Evolutionary conservation across 2,797 vertebrate genomes (phyloP).

Genomic region (Gadopsis bispinosus): DNA sequence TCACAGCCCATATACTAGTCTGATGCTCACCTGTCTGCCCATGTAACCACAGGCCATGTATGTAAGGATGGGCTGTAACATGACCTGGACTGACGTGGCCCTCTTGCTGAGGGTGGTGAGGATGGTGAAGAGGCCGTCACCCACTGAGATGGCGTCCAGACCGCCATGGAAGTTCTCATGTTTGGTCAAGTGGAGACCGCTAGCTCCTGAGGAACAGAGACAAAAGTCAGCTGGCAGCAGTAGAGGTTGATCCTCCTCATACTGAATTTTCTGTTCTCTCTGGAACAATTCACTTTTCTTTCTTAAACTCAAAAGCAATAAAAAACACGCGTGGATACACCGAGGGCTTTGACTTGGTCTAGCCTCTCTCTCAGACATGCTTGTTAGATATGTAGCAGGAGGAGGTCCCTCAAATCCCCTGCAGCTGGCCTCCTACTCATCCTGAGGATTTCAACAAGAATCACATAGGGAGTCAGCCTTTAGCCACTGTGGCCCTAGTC

Average conservation of each 20-base stretch:
- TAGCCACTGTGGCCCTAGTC: too few relatives aligned
- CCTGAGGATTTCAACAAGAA: too few relatives aligned
- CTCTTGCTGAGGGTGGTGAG: constrained; percentile 98
- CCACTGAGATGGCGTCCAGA: constrained; percentile 97
- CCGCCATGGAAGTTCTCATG: constrained; percentile 99
- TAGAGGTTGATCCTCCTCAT: too few relatives aligned
- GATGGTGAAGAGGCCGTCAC: constrained; percentile 97
- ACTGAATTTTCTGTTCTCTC: background rate
- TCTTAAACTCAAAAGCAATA: background rate
- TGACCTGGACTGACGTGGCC: constrained; percentile 96
- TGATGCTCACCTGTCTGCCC: constrained; percentile 93
- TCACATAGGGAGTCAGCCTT: too few relatives aligned
- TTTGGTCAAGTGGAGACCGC: constrained; percentile 97
- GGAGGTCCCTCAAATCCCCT: too few relatives aligned
- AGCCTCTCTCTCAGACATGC: too few relatives aligned
- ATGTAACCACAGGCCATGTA: constrained; percentile 99
- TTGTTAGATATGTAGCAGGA: too few relatives aligned
- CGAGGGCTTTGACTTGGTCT: too few relatives aligned
- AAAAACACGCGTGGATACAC: background rate
- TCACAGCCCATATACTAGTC: background rate
- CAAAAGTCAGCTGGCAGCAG: background rate
- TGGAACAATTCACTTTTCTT: background rate
- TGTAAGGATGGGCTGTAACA: constrained; percentile 98
- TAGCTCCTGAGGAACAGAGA: constrained; percentile 88
- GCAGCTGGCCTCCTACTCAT: too few relatives aligned